A percentile compares a stretch with the other conserved stretches of the same genome.
phyloP scores from a whole-genome alignment of 2,888 invertebrate species.

The Thalpophila matura region DNA sequence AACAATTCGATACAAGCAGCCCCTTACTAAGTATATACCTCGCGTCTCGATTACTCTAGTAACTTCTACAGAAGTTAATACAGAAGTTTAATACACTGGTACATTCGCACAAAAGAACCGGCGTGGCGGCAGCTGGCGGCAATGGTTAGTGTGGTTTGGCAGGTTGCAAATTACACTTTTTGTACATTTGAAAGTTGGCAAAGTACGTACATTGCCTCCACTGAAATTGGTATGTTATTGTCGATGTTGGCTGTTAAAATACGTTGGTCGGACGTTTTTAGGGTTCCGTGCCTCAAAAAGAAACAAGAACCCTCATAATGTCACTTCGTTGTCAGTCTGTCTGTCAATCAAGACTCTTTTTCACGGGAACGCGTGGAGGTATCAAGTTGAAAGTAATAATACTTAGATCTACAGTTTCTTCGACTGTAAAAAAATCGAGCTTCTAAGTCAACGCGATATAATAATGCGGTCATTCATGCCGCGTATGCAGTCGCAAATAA shows the following conservation, averaged over 20 bases:
- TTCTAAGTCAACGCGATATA: too few species aligned
- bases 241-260: conserved; percentile 27
- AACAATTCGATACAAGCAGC: conserved; percentile 17
- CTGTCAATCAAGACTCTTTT: too few species aligned
- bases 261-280: too few species aligned
- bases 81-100: conserved; percentile 57
- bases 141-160: conserved; percentile 60
- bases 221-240: conserved; percentile 53
- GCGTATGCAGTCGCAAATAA: too few species aligned
- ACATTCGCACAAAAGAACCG: conserved; percentile 58
- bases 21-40: conserved; percentile 3
- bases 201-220: conserved; percentile 26
- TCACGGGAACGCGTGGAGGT: too few species aligned
- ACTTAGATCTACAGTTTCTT: too few species aligned
- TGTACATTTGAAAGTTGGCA: conserved; percentile 61
- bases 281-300: too few species aligned
- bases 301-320: too few species aligned
- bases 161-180: conserved; percentile 61
- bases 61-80: conserved; percentile 51
- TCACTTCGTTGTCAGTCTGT: too few species aligned
- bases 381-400: too few species aligned
- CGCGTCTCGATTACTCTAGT: conserved; percentile 50
- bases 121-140: conserved; percentile 52
- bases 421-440: too few species aligned
- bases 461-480: too few species aligned